These are phyloP conservation scores for Hemistola chrysoprasaria DNA, from an alignment of 2,888 invertebrate genomes.

Conservation along the genomic window DNA sequence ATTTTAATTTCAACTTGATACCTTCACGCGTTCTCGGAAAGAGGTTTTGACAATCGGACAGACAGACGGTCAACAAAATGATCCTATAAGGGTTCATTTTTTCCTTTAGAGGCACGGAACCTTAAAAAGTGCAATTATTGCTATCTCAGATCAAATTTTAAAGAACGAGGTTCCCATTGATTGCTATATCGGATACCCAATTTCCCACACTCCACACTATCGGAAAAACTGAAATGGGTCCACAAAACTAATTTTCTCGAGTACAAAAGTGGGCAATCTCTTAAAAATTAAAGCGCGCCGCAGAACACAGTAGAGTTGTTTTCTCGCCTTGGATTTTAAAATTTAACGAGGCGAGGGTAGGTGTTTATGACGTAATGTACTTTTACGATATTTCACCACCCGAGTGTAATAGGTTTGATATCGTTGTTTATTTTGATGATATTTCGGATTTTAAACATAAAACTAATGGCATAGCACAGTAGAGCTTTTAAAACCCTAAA, in stretches of 20 bases:
- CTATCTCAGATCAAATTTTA: constrained; percentile 35
- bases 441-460: no score
- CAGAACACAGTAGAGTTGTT: constrained; percentile 22
- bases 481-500: no score
- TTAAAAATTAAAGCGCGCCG: constrained; percentile 43
- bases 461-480: no score
- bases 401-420: constrained; percentile 12
- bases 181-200: no score
- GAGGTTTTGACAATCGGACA: no score
- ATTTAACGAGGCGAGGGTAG: constrained; percentile 17
- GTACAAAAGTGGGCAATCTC: constrained; percentile 32
- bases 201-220: constrained; percentile 5
- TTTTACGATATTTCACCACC: constrained; percentile 33
- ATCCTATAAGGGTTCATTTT: no score
- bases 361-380: constrained; percentile 27
- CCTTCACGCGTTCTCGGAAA: no score
- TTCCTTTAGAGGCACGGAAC: no score
- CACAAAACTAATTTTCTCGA: constrained; percentile 42
- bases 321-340: constrained; percentile 17
- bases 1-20: no score
- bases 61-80: no score
- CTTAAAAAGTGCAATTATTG: no score
- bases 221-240: constrained; percentile 25
- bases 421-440: constrained; percentile 15
- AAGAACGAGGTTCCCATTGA: constrained; percentile 35